Evolutionary conservation across 1,140 invertebrate species (phyloP), one percentile per base, ranked within the genome.

Genomic region (Uloborus diversus): DNA sequence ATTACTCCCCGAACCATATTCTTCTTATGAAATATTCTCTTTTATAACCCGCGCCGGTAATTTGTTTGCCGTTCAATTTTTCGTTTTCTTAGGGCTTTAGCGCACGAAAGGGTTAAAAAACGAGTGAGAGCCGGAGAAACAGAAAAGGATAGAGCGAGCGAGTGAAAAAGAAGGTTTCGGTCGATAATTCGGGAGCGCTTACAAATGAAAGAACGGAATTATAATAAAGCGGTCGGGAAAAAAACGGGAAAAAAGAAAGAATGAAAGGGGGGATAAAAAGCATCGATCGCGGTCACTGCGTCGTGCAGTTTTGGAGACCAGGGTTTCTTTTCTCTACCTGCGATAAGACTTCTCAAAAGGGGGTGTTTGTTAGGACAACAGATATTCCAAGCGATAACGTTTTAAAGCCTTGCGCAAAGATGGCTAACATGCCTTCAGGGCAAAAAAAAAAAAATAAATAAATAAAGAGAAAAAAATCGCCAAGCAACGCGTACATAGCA

Each of bases 401-500:
- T 33, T 64, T 30, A 47, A 51, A 35, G 27, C 59, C 51, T 49
- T 64, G 23, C 49, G 23, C 69, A 57, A n/a, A 78, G 66, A 78
- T 78, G 73, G 73, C 61, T 61, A 23, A 78, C 61, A 33, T 56
- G 25, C 35, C 53, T 30, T 27, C 25, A 37, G 25, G 17, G 23
- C 53, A 30, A 56, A 33, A 42, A 25, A 62, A 62, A 30, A 62
- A 37, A 62, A 20, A 13, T 14, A 37, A 13, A 20, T n/a, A 65
- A 47, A n/a, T 4, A 47, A 65, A 9, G 49, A 0, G 11, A 20
- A 53, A 53, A 20, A 20, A 53, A 53, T 7, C 23, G 20, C 13
- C 17, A n/a, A 56, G 73, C 73, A 66, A 78, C 73, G 73, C 49
- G 73, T 78, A 78, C 73, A 78, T 78, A 78, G 73, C 73, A 78